Evolutionary conservation across 2,888 invertebrate genomes (phyloP), one percentile per base, ranked within the genome.

Genomic region (Oscheius sp.): DNA sequence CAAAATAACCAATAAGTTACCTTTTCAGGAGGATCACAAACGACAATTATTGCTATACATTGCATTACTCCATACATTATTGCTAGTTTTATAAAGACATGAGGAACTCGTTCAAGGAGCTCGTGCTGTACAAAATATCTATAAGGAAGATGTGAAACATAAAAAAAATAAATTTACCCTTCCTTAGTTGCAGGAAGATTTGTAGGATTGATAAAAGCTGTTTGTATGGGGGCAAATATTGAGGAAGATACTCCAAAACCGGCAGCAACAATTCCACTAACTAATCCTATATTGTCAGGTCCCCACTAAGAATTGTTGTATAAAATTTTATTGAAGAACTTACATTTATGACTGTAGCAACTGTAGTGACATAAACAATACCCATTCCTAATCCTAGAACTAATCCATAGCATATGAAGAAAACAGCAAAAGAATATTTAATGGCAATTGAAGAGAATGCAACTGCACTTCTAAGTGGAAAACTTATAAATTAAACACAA

Each of bases 151-250:
- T 12, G 28, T 50, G 9, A 4, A 51, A 24, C 12, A 51, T 8
- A 17, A 4, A 4, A 12, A 56, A 9, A 4, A 36, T 3, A 56
- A 20, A 17, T 59, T 70, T 36, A 82, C 79, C 85, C 85, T 24
- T 85, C 82, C 17, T 76, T 78, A 5, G 75, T 81, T 0, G 85
- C 72, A 9, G 81, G 74, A 6, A 78, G 70, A 64, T 85, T 85
- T 33, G 70, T 50, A 8, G 82, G 83, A 71, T 85, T 85, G 6
- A 85, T 78, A 51, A 85, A 57, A 63, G 71, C 67, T 8, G 85
- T 85, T 68, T 85, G 85, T 47, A 85, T 84, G 2, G 85, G 85
- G 0, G 85, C 85, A 56, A 85, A 85, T 32, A 85, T 85, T 12
- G 83, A 82, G 0, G 85, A 82, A 4, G 82, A 79, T 5, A 85